A percentile compares a stretch with the other conserved stretches of the same genome.
These are phyloP conservation scores for Limnephilus lunatus DNA, from an alignment of 2,888 invertebrate species.

Conservation along the genomic window DNA sequence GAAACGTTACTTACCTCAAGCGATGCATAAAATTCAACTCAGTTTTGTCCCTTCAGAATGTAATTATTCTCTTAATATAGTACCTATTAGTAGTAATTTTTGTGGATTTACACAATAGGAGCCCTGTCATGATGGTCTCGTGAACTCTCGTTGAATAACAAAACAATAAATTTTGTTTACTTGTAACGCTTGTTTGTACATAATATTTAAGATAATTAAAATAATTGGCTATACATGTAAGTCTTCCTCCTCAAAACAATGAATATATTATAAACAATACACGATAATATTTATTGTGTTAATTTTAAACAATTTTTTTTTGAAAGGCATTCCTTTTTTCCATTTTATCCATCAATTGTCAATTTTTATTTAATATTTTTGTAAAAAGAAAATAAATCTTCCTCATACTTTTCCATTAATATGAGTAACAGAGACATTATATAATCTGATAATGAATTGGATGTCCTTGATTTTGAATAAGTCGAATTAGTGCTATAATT, in stretches of 20 bases:
- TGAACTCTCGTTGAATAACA: not conserved
- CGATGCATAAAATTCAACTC: too few species aligned
- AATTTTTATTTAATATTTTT: not conserved
- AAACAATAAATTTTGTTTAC: not conserved
- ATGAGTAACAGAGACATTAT: not conserved
- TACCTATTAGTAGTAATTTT: not conserved
- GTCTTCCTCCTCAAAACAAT: not conserved
- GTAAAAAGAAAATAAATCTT: not conserved
- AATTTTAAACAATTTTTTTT: not conserved
- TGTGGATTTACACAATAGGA: not conserved
- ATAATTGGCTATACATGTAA: not conserved
- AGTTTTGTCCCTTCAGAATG: too few species aligned
- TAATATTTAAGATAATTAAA: not conserved
- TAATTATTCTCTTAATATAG: too few species aligned
- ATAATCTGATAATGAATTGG: not conserved
- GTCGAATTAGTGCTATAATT: constrained; percentile 30
- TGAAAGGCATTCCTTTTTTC: not conserved
- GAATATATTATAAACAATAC: not conserved
- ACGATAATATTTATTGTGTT: not conserved
- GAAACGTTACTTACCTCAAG: not conserved
- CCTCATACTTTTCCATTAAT: not conserved
- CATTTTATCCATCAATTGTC: not conserved
- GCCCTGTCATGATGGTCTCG: not conserved
- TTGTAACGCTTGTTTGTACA: not conserved
- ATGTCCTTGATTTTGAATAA: constrained; percentile 12